Percentiles rank a stretch among this genome's conserved stretches.
Evolutionary conservation across 2,797 vertebrate species (phyloP).

Genomic region (Lycodopsis pacificus): DNA sequence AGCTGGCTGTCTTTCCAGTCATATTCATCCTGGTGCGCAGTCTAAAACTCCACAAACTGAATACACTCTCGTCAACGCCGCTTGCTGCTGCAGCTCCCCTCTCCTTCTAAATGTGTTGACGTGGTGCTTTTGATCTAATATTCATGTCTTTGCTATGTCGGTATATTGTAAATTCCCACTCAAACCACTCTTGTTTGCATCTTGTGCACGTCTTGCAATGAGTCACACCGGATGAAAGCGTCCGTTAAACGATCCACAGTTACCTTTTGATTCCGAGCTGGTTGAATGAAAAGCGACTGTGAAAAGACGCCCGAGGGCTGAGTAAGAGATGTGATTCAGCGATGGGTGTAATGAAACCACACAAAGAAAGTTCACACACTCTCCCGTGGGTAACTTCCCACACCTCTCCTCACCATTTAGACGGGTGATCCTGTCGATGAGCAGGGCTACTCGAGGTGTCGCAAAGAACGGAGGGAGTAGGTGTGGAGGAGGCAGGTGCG

Average conservation of each 20-base stretch:
- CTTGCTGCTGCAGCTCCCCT: not conserved
- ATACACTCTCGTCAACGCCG: not conserved
- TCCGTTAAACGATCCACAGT: not conserved
- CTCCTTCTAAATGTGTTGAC: not conserved
- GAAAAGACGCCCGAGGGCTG: not conserved
- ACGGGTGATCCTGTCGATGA: conserved; percentile 30
- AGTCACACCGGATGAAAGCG: not conserved
- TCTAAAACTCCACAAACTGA: not conserved
- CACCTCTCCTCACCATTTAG: conserved; percentile 20
- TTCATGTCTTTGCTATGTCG: not conserved
- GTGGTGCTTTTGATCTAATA: conserved; percentile 8
- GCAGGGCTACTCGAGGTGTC: conserved; percentile 11
- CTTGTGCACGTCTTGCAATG: not conserved
- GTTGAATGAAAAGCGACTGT: conserved; percentile 1
- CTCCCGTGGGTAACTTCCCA: conserved; percentile 18
- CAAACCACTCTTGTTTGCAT: conserved; percentile 1
- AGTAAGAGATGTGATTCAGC: conserved; percentile 17
- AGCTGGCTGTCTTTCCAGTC: not conserved
- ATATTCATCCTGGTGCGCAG: not conserved
- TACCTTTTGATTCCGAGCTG: not conserved
- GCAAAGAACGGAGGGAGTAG: conserved; percentile 25
- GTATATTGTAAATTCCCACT: not conserved
- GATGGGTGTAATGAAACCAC: conserved; percentile 14
- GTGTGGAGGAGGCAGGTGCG: conserved; percentile 19
- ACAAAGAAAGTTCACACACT: conserved; percentile 4